A percentile compares a stretch with the other conserved stretches of the same genome.
phyloP scores from a whole-genome alignment of 2,113 vertebrate genomes.

The Amblyornis subalaris region DNA sequence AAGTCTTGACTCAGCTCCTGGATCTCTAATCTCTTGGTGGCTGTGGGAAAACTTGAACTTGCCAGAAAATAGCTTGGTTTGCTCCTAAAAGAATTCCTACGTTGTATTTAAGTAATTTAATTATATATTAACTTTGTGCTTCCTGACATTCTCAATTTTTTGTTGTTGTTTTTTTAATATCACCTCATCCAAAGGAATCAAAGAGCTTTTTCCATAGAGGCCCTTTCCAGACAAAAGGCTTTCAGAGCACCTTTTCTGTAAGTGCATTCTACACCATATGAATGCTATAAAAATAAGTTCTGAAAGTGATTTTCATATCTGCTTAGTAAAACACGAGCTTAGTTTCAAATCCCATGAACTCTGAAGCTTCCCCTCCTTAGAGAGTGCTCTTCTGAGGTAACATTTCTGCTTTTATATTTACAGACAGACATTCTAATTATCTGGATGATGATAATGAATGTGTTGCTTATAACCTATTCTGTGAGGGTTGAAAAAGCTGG shows the following conservation, averaged over 20 bases:
- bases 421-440: conserved; percentile 63
- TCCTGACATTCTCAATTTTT: neutral
- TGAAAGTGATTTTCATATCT: conserved; percentile 4
- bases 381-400: conserved; percentile 38
- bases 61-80: neutral
- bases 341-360: conserved; percentile 31
- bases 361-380: neutral
- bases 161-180: neutral
- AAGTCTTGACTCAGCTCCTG: neutral
- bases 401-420: conserved; percentile 62
- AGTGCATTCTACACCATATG: neutral
- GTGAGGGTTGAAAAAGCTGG: conserved; percentile 54
- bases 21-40: neutral
- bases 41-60: neutral
- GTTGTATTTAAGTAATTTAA: neutral
- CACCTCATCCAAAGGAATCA: neutral
- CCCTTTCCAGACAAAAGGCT: neutral
- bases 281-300: conserved; percentile 29
- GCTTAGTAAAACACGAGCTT: conserved; percentile 25
- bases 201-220: neutral
- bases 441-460: conserved; percentile 62
- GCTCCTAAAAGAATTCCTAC: neutral
- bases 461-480: conserved; percentile 65
- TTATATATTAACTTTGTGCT: neutral
- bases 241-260: neutral